These are phyloP conservation scores for Anastatus disparis DNA, from an alignment of 1,140 invertebrate species.

Conservation along the genomic window DNA sequence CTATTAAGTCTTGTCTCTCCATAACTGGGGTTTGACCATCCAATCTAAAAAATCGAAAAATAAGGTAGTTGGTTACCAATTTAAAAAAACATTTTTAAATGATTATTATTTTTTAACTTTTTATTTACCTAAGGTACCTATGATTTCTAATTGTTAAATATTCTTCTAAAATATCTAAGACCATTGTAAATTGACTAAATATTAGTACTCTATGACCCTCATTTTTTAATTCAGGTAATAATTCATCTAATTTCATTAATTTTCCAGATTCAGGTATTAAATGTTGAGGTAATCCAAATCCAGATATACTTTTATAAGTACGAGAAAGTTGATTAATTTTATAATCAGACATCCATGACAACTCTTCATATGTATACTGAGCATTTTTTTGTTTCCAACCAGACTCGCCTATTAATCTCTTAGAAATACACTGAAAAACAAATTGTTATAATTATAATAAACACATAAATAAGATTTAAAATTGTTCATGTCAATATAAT, in stretches of 20 bases:
- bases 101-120: not conserved
- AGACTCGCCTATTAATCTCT: conserved; percentile 76
- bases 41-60: conserved; percentile 62
- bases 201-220: conserved; percentile 85
- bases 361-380: conserved; percentile 87
- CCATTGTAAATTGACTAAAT: conserved; percentile 95
- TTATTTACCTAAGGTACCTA: conserved; percentile 72
- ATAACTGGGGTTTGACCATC: conserved; percentile 87
- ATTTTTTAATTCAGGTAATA: conserved; percentile 78
- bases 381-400: conserved; percentile 83
- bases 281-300: conserved; percentile 73
- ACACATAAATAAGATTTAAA: conserved; percentile 10
- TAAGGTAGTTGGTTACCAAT: not conserved
- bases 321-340: conserved; percentile 85
- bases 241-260: conserved; percentile 81
- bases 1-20: conserved; percentile 83
- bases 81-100: conserved; percentile 9
- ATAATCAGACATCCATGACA: conserved; percentile 90
- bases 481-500: conserved; percentile 8
- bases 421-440: conserved; percentile 73
- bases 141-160: conserved; percentile 80
- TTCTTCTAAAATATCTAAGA: conserved; percentile 90
- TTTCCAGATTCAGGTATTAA: conserved; percentile 86
- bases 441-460: conserved; percentile 30
- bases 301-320: conserved; percentile 67